A percentile compares a stretch with the other conserved stretches of the same genome.
Evolutionary conservation across 2,113 vertebrate genomes (phyloP).

Genomic region (Hemichromis elongatus): DNA sequence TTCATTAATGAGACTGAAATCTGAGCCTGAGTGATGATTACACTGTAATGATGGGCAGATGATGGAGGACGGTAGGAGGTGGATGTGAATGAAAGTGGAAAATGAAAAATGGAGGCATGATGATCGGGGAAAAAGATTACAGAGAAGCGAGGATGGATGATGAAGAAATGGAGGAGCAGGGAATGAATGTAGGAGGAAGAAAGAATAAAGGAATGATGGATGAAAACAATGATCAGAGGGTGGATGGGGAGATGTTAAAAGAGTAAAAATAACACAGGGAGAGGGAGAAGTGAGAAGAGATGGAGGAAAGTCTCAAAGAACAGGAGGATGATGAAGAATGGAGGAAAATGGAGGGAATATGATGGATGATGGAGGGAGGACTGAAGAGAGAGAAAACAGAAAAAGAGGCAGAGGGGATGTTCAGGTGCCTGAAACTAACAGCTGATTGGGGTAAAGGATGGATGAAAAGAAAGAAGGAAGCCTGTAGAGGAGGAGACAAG

Average conservation of each 20-base stretch:
- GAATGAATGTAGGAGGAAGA: not conserved
- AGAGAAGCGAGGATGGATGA: not conserved
- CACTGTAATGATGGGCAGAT: not conserved
- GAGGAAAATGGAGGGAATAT: not conserved
- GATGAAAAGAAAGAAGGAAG: not conserved
- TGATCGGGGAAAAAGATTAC: not conserved
- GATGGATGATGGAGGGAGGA: not conserved
- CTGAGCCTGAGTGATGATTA: not conserved
- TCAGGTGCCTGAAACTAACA: not conserved
- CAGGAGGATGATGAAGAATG: not conserved
- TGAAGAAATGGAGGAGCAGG: not conserved
- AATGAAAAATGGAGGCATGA: not conserved
- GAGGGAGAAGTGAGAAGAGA: not conserved
- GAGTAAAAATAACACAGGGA: not conserved
- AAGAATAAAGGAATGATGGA: not conserved
- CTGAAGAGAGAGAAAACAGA: not conserved
- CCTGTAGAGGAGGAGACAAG: not conserved
- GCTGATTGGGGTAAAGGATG: not conserved
- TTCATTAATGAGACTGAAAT: not conserved
- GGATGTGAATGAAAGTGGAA: not conserved
- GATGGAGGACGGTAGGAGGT: not conserved
- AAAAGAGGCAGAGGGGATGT: not conserved
- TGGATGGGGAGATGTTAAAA: not conserved
- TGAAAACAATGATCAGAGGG: not conserved
- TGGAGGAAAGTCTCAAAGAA: not conserved